Base-by-base conservation (phyloP, 1,140 invertebrate genomes). In the Hestina assimilis region DNA sequence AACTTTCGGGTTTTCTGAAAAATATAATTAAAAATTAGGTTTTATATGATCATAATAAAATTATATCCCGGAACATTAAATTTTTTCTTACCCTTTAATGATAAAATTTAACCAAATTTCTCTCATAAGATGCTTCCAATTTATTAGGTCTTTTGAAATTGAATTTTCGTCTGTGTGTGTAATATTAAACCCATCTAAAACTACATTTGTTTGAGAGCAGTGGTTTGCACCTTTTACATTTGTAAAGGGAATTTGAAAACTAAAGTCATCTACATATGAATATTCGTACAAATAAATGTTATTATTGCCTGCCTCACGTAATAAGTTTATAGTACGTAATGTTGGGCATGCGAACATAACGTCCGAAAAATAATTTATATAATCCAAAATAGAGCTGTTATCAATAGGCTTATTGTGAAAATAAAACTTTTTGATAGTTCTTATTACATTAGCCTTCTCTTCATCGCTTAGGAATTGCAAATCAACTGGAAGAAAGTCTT, bases 281-380 rank as follows among this genome's bases (percentile, higher is more conserved):
- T 75, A 80, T 31, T 79, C 73, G 52, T 81, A 77, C 4, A 85
- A 64, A 48, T 75, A 83, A 40, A 83, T 60, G 4, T 65, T 45
- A 47, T 72, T 42, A 41, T 73, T 66, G 0, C 71, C 73, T 29
- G 66, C 55, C 42, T 71, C 52, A 2, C 69, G 21, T 3, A 74
- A 72, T 17, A 72, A 21, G 40, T 61, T 66, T 1, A 70, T 28
- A 3, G 71, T 46, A 43, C 67, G 66, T 14, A 82, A 24, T 6
- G 59, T 71, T 5, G 69, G 47, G 57, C 71, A 81, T 4, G 50
- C 60, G 48, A 86, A 73, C 0, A 72, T 19, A 6, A 73, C 47
- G 45, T 86, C 83, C 6, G 75, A 53, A 20, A 69, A 63, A 47
- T 68, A 86, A 58, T 79, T 63, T 2, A 83, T 48, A 35, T 69